phyloP scores from a whole-genome alignment of 2,113 vertebrate genomes.

The Ascaphus truei region DNA sequence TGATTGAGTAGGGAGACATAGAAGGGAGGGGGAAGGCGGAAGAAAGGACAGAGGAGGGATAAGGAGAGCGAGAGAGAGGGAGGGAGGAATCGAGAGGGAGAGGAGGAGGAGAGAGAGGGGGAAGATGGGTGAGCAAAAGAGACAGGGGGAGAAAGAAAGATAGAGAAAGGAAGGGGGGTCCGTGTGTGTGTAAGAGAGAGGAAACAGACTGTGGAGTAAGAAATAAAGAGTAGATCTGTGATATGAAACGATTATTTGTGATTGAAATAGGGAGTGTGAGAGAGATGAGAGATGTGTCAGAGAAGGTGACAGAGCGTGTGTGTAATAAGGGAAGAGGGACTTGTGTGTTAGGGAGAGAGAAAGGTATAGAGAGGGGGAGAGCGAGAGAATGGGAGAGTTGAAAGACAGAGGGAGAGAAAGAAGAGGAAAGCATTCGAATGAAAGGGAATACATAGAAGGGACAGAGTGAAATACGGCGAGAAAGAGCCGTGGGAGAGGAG shows the following conservation, averaged over 20 bases:
- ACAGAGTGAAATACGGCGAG: no score
- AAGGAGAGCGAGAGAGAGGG: background rate
- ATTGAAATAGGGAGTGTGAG: conserved; percentile 36
- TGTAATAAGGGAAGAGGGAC: conserved; percentile 31
- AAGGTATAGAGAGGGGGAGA: background rate
- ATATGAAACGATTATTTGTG: conserved; percentile 37
- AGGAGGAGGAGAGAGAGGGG: background rate
- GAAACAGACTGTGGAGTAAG: background rate
- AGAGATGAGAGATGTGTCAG: conserved; percentile 36
- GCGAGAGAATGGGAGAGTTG: background rate
- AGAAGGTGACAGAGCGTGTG: conserved; percentile 33
- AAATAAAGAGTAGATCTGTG: conserved; percentile 8
- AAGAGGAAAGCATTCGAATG: background rate
- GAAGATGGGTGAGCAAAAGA: background rate
- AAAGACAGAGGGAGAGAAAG: background rate
- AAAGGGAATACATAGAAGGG: no score
- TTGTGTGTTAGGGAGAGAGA: conserved; percentile 14
- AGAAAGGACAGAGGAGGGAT: background rate
- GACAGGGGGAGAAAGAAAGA: background rate
- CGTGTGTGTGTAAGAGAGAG: background rate
- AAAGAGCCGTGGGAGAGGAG: no score
- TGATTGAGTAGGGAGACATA: background rate
- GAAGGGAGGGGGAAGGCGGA: no score
- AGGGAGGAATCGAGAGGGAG: background rate
- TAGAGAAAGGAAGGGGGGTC: background rate